Base-by-base conservation (phyloP, 2,113 vertebrate species). In the Eira barbara region DNA sequence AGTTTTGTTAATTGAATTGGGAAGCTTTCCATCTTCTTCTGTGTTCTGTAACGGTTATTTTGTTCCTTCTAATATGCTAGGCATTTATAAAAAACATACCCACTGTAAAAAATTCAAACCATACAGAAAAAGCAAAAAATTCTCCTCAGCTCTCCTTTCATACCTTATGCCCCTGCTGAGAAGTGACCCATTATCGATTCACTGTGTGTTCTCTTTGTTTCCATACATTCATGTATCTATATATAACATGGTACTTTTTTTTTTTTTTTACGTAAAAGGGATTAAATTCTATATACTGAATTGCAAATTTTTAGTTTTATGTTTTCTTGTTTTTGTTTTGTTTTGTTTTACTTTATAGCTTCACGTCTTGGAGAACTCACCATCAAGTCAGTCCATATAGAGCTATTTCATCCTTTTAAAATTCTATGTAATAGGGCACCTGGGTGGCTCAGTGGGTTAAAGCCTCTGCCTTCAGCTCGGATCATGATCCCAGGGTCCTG, bases 1-100 rank as follows among this genome's bases (percentile, higher is more conserved):
- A 55, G 47, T 85, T 95, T 94, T 92, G 34, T 88, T 98, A 96
- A 97, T 97, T 92, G 85, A 97, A 94, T 74, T 95, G 97, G 95
- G 97, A 97, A 97, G n/a, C 4, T 55, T 95, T 96, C 90, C 95
- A 96, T 94, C 76, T 29, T 78, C 71, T 96, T 81, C 74, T 94
- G 20, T 86, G 87, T 93, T 92, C 80, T 76, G 65, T 86, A 79
- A 76, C 69, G 67, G 83, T 67, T 93, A 92, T 94, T 98, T 95
- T 92, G 59, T 81, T 96, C 63, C 80, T 89, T 95, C 49, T 29
- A 87, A 95, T 88, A 78, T 73, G 55, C 39, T 63, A 96, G 42
- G 36, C 78, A 95, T 94, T 97, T 97, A 67, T 45, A 49, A 93
- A 94, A 98, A 98, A 94, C 36, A 92, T 76, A 55, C 74, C 95